Base-by-base conservation (phyloP, 2,797 vertebrate genomes). In the Lycodopsis pacificus region DNA sequence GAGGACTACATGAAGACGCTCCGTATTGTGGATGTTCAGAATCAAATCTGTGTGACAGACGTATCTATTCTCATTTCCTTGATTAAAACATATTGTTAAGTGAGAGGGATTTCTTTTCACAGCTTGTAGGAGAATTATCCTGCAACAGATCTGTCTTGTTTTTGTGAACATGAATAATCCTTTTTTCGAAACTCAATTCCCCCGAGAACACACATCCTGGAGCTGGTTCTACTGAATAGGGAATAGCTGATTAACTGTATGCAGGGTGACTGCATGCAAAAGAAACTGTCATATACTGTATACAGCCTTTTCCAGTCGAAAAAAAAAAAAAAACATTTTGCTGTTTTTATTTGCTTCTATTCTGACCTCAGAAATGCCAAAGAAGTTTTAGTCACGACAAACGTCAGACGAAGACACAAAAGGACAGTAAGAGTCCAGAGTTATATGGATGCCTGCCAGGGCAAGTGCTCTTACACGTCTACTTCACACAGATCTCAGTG, bases 401-500 rank as follows among this genome's bases (percentile, higher is more conserved):
- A 49, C 49, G 58, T 71, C 13, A 0, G 5, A 78, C 32, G n/a
- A 57, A 61, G 25, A 68, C 32, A 65, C 42, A 59, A 25, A 46
- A 70, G 40, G 65, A 80, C 0, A 27, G 14, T 1, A 12, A 15
- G 12, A 30, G 65, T 19, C 53, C 5, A 27, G 20, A 49, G 51
- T 25, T 25, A 25, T 51, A 51, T 27, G 54, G 40, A 74, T 38
- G 27, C n/a, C 72, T 77, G 71, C 56, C 59, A 68, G 38, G 48
- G 20, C 22, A 70, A 71, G 66, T 63, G 71, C 57, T 86, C 65
- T 30, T 62, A 79, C 81, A 53, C 30, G 72, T 63, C 65, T 65
- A 73, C 51, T 73, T 73, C 61, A 77, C 66, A 42, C 83, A 77
- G 57, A 76, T 63, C 36, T 80, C 72, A 73, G 62, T 64, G 71